Conservation (phyloP, 2,888 invertebrate genomes). For the Drosophila anomelani region DNA sequence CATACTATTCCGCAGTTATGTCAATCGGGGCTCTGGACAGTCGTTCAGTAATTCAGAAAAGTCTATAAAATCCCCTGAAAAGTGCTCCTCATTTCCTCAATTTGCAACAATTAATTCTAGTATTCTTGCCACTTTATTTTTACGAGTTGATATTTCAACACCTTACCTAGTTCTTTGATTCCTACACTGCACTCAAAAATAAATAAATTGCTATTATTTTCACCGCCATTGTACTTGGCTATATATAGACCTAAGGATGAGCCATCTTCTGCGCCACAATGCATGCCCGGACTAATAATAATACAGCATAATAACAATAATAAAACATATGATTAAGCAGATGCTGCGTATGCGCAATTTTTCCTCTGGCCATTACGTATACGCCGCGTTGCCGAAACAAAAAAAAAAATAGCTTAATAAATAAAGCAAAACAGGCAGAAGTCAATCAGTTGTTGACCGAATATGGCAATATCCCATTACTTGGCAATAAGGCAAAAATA, state of each 20-base stretch:
- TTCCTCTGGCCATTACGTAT: constrained; percentile 42
- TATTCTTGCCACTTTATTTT: not conserved
- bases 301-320: constrained; percentile 36
- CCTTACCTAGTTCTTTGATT: not conserved
- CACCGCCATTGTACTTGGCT: constrained; percentile 1
- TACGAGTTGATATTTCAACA: not conserved
- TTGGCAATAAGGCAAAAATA: constrained; percentile 5
- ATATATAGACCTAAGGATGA: constrained; percentile 43
- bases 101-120: not conserved
- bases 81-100: not conserved
- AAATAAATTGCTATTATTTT: not conserved
- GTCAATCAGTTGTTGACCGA: constrained; percentile 33
- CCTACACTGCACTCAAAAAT: not conserved
- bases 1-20: constrained; percentile 14
- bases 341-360: constrained; percentile 71
- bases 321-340: constrained; percentile 38
- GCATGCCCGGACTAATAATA: constrained; percentile 45
- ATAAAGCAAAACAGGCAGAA: not conserved
- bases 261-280: constrained; percentile 52
- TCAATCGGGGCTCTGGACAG: not conserved
- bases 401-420: not conserved
- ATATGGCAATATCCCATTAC: constrained; percentile 38
- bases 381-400: constrained; percentile 39
- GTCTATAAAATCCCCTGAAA: no score
- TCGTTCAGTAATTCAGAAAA: not conserved